phyloP scores from a whole-genome alignment of 2,797 vertebrate genomes.

The Sebastes nivosus region DNA sequence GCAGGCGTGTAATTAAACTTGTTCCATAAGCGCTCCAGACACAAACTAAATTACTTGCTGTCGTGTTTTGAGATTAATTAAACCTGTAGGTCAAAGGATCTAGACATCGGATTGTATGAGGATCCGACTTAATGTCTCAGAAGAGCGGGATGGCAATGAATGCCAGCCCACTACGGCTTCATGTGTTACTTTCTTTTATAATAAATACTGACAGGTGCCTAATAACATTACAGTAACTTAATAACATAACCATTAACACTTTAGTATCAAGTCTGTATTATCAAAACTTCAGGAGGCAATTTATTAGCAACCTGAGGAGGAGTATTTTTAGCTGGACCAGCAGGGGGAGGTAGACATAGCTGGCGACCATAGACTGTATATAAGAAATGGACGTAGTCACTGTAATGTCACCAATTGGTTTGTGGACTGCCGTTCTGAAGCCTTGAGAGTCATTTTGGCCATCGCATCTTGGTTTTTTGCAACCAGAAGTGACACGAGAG shows the following conservation, averaged over 20 bases:
- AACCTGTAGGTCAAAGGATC: constrained; percentile 93
- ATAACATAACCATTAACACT: constrained; percentile 50
- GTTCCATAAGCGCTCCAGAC: constrained; percentile 89
- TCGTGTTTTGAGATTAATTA: constrained; percentile 97
- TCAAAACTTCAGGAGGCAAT: constrained; percentile 1
- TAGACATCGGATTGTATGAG: constrained; percentile 90
- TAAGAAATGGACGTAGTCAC: no score
- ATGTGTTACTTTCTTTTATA: constrained; percentile 61
- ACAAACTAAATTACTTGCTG: constrained; percentile 92
- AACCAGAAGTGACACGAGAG: no score
- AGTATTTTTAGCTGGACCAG: constrained; percentile 1
- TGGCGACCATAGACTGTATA: neutral
- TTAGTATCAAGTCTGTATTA: neutral
- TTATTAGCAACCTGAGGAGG: neutral
- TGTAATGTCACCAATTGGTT: no score
- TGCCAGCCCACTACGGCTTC: neutral
- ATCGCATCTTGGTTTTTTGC: no score
- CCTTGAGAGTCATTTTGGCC: no score
- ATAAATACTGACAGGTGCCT: constrained; percentile 86
- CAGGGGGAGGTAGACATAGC: neutral
- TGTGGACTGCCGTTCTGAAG: no score
- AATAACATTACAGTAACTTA: constrained; percentile 83
- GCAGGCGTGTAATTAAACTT: constrained; percentile 93
- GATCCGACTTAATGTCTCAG: constrained; percentile 65
- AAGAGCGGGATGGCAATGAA: neutral